phyloP scores from a whole-genome alignment of 2,888 invertebrate genomes.

The Ernsta delagoae region DNA sequence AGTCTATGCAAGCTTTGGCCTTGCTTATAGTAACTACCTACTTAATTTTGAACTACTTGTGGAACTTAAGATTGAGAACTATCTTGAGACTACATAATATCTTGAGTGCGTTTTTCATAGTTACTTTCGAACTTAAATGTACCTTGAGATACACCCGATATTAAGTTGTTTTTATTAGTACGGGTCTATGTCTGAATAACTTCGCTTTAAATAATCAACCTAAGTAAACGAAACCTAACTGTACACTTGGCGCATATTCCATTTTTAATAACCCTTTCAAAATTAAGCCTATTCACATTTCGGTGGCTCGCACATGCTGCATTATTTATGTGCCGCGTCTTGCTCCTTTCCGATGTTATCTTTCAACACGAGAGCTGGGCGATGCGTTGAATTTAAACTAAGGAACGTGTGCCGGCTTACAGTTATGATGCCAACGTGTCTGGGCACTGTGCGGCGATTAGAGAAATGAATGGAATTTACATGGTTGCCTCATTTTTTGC shows the following conservation, averaged over 20 bases:
- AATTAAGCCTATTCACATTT: conserved; percentile 3
- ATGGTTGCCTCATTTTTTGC: background rate
- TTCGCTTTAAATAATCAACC: no score
- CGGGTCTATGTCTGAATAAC: no score
- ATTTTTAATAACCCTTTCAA: background rate
- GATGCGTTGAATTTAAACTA: conserved; percentile 25
- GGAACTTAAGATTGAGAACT: no score
- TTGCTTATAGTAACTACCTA: background rate
- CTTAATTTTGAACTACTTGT: no score
- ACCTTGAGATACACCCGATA: no score
- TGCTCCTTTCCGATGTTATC: conserved; percentile 35
- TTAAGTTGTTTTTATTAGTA: no score
- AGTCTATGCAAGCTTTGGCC: background rate
- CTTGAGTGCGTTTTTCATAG: no score
- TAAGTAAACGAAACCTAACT: no score
- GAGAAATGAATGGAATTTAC: background rate
- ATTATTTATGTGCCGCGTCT: conserved; percentile 31
- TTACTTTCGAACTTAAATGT: no score
- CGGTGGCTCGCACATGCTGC: conserved; percentile 19
- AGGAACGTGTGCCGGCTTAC: conserved; percentile 8
- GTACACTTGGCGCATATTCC: no score
- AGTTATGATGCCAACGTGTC: conserved; percentile 17
- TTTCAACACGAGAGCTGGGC: conserved; percentile 18
- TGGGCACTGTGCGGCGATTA: background rate
- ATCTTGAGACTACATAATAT: no score